Base-by-base conservation (phyloP, 2,113 vertebrate genomes). In the Gobio gobio region DNA sequence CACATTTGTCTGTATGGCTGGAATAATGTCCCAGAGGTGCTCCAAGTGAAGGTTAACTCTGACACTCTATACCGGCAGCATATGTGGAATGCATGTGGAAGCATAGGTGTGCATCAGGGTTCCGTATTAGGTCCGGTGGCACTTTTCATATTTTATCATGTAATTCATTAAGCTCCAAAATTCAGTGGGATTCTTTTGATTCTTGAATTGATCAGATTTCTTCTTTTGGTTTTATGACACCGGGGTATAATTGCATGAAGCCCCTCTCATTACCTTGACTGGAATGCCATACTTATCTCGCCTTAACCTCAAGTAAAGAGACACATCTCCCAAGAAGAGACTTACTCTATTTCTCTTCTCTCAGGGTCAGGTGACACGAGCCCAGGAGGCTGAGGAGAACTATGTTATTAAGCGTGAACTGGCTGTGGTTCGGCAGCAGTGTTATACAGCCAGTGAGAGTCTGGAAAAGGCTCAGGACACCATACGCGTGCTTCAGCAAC, bases 371-470 rank as follows among this genome's bases (percentile, higher is more conserved):
- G 97, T 99, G 92, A 99, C 97, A 0, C 93, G 97, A 82, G 97
- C 97, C 0, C 97, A 97, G 91, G 97, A 99, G 88, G 97, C 97
- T 0, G 97, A 99, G 91, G 97, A 99, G 92, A 99, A 99, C 92
- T 98, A 98, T 0, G 94, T 97, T 88, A 97, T 99, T 92, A 98
- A 98, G 89, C 92, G 97, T 22, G 97, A 99, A 91, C 92, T 99
- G 92, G 97, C 97, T 0, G 96, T 97, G 85, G 96, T 96, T 74
- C 93, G 95, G 80, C 97, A 98, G 43, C 97, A 97, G 90, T 97
- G 94, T 91, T 95, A 87, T 89, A 93, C 95, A 0, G 96, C 96
- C 33, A 94, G 92, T 0, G 96, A 97, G 87, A 96, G 93, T 91
- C 95, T 99, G 2, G 96, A 97, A 91, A 95, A 94, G 47, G 97